Percentiles rank a stretch among this genome's conserved stretches.
phyloP scores from a whole-genome alignment of 2,113 vertebrate species.

The Miniopterus natalensis region DNA sequence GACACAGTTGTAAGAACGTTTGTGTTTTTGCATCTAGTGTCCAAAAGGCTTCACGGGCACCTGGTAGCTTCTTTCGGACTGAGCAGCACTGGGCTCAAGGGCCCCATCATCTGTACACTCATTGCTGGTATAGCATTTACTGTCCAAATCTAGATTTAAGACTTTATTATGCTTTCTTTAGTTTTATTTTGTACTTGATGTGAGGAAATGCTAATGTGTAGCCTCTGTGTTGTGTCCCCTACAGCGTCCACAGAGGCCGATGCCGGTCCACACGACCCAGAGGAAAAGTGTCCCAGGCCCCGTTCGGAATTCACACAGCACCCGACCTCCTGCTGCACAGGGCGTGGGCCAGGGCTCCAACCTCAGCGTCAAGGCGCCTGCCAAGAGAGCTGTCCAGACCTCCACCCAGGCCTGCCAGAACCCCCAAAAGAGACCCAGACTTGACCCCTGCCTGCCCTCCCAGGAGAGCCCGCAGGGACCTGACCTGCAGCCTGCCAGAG shows the following conservation, averaged over 20 bases:
- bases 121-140: neutral
- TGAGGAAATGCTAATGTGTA: neutral
- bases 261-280: neutral
- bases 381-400: neutral
- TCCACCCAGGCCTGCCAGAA: neutral
- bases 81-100: neutral
- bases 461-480: rapidly evolving
- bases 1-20: neutral
- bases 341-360: neutral
- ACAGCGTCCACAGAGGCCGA: neutral
- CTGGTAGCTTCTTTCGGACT: neutral
- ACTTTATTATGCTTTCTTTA: neutral
- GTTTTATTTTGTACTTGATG: neutral
- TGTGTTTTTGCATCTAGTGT: neutral
- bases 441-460: too few relatives aligned
- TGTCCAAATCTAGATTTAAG: neutral
- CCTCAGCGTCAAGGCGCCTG: neutral
- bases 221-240: neutral
- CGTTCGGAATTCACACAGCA: neutral
- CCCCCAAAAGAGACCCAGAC: neutral
- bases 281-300: too few relatives aligned
- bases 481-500: neutral
- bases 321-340: neutral
- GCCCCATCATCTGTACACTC: neutral
- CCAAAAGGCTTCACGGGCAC: neutral